These are phyloP conservation scores for Planococcus citri DNA, from an alignment of 1,140 invertebrate genomes.

Conservation along the genomic window DNA sequence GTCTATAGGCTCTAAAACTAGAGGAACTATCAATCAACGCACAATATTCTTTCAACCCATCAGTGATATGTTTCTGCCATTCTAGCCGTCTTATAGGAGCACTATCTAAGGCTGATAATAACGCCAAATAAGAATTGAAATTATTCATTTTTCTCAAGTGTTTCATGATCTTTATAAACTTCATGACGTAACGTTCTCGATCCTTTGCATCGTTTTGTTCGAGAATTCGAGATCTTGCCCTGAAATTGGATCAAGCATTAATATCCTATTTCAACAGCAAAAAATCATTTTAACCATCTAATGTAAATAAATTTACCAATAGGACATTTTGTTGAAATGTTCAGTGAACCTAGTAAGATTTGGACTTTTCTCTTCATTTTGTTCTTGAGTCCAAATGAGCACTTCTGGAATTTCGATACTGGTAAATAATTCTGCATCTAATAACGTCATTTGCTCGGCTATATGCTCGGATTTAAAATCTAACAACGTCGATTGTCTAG, in stretches of 20 bases:
- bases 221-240: slow-evolving; percentile 65
- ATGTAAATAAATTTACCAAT: slow-evolving; percentile 50
- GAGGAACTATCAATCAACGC: slow-evolving; percentile 90
- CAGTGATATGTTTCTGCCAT: slow-evolving; percentile 86
- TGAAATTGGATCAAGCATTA: slow-evolving; percentile 31
- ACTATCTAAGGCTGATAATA: slow-evolving; percentile 91
- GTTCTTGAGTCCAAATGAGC: slow-evolving; percentile 90
- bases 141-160: slow-evolving; percentile 93
- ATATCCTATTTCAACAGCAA: neutral
- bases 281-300: neutral
- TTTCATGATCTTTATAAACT: slow-evolving; percentile 99
- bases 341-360: slow-evolving; percentile 95
- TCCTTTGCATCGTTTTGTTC: slow-evolving; percentile 76
- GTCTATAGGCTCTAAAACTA: slow-evolving; percentile 88
- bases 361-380: slow-evolving; percentile 90
- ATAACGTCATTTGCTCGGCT: slow-evolving; percentile 95
- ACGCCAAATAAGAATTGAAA: slow-evolving; percentile 94
- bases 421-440: slow-evolving; percentile 91
- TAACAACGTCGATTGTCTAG: slow-evolving; percentile 57
- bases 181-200: slow-evolving; percentile 88
- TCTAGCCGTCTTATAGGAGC: slow-evolving; percentile 87
- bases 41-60: slow-evolving; percentile 86
- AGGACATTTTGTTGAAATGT: slow-evolving; percentile 99
- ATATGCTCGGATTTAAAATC: slow-evolving; percentile 87
- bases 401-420: slow-evolving; percentile 96